Base-by-base conservation (phyloP, 2,797 vertebrate genomes). In the Dermochelys coriacea region DNA sequence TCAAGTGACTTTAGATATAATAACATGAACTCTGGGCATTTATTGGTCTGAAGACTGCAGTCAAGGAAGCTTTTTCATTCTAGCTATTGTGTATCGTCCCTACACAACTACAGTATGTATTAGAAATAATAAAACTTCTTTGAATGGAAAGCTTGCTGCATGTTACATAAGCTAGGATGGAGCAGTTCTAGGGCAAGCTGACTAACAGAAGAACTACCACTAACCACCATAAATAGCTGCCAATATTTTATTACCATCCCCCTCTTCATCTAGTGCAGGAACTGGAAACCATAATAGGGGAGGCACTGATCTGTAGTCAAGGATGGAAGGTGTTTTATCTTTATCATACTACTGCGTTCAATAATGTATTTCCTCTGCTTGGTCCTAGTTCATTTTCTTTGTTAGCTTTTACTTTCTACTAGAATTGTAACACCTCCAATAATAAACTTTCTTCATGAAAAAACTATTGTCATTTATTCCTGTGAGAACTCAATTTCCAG, bases 391-490 rank as follows among this genome's bases (percentile, higher is more conserved):
- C 78, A 95, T 96, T 96, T 96, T 97, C 93, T 94, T 96, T 97
- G 97, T 97, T 97, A 97, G 96, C 89, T 96, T 95, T 96, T 97
- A 97, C 98, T 98, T 98, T 98, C 96, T 98, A 98, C 97, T 97
- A 93, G 98, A 97, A 97, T 94, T 98, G 96, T 97, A 97, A 96
- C 89, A 98, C 89, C 98, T 98, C 96, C 98, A 98, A 99, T 98
- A 98, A 98, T 98, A 98, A 98, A 98, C 94, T 98, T 96, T 98
- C 97, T 98, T 98, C 96, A 96, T 93, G 91, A 41, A 91, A 94
- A 95, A 83, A 91, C 85, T 79, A 52, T 77, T 4, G 51, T 80
- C 12, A 80, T 86, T 97, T 1, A 37, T 93, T 95, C 96, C 34
- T 87, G 80, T 88, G 64, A 86, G 52, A 87, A 45, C 31, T 90